A percentile compares a stretch with the other conserved stretches of the same genome.
phyloP scores from a whole-genome alignment of 2,888 invertebrate species.

The Coenonympha arcania region DNA sequence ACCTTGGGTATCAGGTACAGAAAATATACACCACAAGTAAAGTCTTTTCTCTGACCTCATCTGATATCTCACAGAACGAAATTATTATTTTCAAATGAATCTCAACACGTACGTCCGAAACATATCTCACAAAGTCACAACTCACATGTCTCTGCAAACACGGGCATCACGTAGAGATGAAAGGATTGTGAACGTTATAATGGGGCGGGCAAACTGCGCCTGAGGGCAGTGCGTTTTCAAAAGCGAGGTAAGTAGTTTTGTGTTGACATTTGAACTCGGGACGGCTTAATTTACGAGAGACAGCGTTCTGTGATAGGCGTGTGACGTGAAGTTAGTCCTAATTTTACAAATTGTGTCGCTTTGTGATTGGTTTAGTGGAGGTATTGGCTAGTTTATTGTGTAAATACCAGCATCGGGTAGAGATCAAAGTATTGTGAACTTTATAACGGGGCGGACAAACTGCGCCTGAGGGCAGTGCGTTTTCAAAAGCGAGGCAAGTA shows the following conservation, averaged over 20 bases:
- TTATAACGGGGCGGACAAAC: conserved; percentile 25
- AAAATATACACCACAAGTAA: neutral
- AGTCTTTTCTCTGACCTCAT: neutral
- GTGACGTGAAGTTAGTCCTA: too few species aligned
- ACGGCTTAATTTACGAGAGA: neutral
- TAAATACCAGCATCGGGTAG: neutral
- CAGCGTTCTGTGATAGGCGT: conserved; percentile 7
- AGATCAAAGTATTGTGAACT: conserved; percentile 20
- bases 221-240: conserved; percentile 26
- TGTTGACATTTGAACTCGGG: conserved; percentile 27
- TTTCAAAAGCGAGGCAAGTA: conserved; percentile 28
- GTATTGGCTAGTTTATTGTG: too few species aligned
- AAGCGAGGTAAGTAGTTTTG: conserved; percentile 24
- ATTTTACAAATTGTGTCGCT: too few species aligned
- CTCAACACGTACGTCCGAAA: conserved; percentile 10
- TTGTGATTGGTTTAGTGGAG: too few species aligned
- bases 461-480: conserved; percentile 24
- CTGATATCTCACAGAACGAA: neutral
- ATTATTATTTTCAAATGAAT: conserved; percentile 7
- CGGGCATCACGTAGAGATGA: conserved; percentile 14
- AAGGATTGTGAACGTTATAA: conserved; percentile 23
- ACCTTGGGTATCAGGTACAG: too few species aligned
- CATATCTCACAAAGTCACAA: conserved; percentile 7
- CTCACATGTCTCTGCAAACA: neutral
- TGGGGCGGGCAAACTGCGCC: conserved; percentile 24